Evolutionary conservation across 2,888 invertebrate species (phyloP).

Genomic region (Holacanthella duospinosa): DNA sequence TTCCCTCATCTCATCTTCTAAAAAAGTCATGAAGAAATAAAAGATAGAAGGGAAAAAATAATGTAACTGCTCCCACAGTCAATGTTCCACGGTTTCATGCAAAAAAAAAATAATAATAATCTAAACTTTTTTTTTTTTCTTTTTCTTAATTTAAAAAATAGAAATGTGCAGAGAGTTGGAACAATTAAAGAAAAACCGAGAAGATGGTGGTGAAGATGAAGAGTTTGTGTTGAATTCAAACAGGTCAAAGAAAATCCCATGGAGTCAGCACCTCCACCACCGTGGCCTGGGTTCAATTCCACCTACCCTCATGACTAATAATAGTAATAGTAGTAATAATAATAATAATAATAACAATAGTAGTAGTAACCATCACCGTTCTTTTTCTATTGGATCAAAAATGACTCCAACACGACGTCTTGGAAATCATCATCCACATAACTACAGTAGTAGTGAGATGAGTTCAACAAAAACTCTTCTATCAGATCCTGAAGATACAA

Average conservation of each 20-base stretch:
- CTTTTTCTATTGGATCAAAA: neutral
- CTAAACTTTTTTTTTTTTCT: too few species aligned
- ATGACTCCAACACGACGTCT: neutral
- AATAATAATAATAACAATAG: neutral
- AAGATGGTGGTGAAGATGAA: constrained; percentile 50
- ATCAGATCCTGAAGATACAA: neutral
- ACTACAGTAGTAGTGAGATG: neutral
- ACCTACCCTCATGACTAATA: too few species aligned
- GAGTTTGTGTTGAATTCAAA: too few species aligned
- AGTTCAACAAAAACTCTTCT: neutral
- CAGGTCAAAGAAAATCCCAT: too few species aligned
- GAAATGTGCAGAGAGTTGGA: constrained; percentile 64
- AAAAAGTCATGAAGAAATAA: neutral
- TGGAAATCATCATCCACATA: neutral
- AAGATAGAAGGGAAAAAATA: neutral
- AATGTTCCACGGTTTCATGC: neutral
- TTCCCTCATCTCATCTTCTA: constrained; percentile 1
- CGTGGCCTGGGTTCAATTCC: too few species aligned
- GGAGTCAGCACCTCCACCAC: too few species aligned
- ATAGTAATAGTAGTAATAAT: too few species aligned
- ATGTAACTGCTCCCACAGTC: neutral
- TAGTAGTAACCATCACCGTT: neutral
- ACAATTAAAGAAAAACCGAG: constrained; percentile 58
- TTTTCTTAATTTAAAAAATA: constrained; percentile 44
- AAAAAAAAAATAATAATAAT: neutral